A percentile compares a stretch with the other conserved stretches of the same genome.
These are phyloP conservation scores for Oxyruncus cristatus DNA, from an alignment of 2,113 vertebrate species.

Conservation along the genomic window DNA sequence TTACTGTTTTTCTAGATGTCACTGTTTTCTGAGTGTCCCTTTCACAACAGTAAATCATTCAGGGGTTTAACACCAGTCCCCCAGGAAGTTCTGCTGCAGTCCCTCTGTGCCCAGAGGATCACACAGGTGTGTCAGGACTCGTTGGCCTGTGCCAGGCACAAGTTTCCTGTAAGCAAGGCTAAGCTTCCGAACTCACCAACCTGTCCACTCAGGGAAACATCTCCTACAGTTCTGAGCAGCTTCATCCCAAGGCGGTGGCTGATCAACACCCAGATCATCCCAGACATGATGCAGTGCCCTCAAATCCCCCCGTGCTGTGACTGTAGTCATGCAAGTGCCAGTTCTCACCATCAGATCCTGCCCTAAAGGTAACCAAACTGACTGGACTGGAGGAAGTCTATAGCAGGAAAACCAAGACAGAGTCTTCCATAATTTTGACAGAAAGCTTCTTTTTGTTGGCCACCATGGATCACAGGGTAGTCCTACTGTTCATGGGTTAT, in stretches of 20 bases:
- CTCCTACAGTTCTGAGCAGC: not conserved
- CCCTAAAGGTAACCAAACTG: not conserved
- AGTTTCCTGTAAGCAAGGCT: not conserved
- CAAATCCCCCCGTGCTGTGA: not conserved
- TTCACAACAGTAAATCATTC: not conserved
- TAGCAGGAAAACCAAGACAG: not conserved
- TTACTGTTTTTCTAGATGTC: not conserved
- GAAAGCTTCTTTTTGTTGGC: not conserved
- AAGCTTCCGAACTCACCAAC: not conserved
- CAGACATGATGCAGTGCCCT: not conserved
- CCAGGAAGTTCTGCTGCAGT: not conserved
- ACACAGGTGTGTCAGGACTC: too few species aligned
- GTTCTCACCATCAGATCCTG: not conserved
- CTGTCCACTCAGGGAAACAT: not conserved
- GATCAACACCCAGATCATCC: not conserved
- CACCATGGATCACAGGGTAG: accelerated
- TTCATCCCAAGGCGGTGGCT: not conserved
- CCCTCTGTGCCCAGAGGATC: not conserved
- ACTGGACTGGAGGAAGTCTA: not conserved
- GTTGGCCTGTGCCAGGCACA: not conserved
- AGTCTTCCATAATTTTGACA: not conserved
- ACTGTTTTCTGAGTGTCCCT: not conserved
- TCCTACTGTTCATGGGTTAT: not conserved
- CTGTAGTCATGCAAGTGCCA: not conserved
- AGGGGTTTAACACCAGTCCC: not conserved